Conservation (phyloP, 37 sponge, comb jelly and placozoan genomes). For the Axinella damicornis region DNA sequence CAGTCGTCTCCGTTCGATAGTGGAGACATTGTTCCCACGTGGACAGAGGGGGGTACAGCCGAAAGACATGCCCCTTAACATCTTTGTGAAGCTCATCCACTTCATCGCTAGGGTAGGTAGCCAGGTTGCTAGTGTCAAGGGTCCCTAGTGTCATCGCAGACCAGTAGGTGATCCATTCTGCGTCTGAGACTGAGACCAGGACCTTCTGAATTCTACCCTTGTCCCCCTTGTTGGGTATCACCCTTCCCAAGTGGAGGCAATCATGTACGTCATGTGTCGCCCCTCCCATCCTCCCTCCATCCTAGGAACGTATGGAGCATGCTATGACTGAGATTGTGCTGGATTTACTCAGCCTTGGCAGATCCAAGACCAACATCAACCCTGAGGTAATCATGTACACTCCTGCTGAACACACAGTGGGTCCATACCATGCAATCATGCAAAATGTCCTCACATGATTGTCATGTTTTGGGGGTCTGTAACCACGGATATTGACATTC, state of each 20-base stretch:
- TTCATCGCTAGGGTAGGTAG: constrained; percentile 84
- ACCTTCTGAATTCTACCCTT: too few species aligned
- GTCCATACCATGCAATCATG: constrained; percentile 69
- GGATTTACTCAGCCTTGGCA: constrained; percentile 82
- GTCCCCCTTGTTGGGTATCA: neutral
- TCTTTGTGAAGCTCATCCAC: constrained; percentile 92
- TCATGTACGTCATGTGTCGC: too few species aligned
- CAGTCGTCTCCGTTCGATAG: constrained; percentile 74
- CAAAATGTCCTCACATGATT: too few species aligned
- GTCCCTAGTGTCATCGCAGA: too few species aligned
- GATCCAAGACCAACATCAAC: constrained; percentile 53
- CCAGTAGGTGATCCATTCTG: too few species aligned
- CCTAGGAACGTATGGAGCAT: constrained; percentile 80
- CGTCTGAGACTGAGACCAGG: too few species aligned
- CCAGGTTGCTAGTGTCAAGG: too few species aligned
- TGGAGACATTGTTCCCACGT: constrained; percentile 87
- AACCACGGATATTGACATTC: too few species aligned
- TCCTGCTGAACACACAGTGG: neutral
- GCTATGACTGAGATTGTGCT: constrained; percentile 79
- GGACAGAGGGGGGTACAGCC: constrained; percentile 86
- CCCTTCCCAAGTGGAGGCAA: too few species aligned
- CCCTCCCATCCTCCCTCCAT: neutral
- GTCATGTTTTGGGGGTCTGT: too few species aligned
- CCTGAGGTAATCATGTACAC: constrained; percentile 50
- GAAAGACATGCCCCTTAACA: constrained; percentile 87